Evolutionary conservation across 2,888 invertebrate species (phyloP).

Genomic region (Asteroscopus sphinx): DNA sequence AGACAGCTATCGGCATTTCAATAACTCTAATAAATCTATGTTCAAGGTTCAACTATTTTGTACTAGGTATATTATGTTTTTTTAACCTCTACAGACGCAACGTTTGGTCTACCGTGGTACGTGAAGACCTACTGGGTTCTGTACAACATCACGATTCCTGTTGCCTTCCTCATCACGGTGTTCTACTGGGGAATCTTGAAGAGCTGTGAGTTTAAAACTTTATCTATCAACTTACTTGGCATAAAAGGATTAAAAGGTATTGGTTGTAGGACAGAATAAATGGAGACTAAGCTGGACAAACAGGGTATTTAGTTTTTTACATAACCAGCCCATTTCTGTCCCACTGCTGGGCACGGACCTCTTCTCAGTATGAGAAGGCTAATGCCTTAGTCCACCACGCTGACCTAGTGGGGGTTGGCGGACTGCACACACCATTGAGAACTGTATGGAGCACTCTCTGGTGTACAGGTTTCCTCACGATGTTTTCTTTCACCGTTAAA

Average conservation of each 20-base stretch:
- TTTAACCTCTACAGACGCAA: constrained; percentile 70
- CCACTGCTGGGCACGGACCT: too few species aligned
- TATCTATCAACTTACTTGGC: background rate
- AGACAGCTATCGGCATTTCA: constrained; percentile 16
- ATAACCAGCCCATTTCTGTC: background rate
- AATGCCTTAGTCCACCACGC: too few species aligned
- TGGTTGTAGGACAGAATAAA: too few species aligned
- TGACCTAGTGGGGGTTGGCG: too few species aligned
- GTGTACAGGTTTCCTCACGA: too few species aligned
- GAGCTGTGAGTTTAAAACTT: constrained; percentile 68
- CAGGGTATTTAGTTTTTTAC: too few species aligned
- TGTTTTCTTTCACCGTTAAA: too few species aligned
- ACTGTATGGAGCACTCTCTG: too few species aligned
- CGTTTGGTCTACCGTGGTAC: constrained; percentile 82
- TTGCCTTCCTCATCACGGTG: constrained; percentile 84
- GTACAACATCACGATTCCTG: constrained; percentile 85
- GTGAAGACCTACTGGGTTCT: constrained; percentile 85
- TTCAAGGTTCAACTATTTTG: constrained; percentile 18
- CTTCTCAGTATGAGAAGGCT: too few species aligned
- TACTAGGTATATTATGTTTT: constrained; percentile 13
- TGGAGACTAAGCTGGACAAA: too few species aligned
- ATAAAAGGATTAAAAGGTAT: background rate
- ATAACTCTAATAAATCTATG: constrained; percentile 5
- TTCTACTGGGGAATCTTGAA: constrained; percentile 86
- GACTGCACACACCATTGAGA: too few species aligned